These are phyloP conservation scores for Cantharis lateralis DNA, from an alignment of 2,888 invertebrate species.

Conservation along the genomic window DNA sequence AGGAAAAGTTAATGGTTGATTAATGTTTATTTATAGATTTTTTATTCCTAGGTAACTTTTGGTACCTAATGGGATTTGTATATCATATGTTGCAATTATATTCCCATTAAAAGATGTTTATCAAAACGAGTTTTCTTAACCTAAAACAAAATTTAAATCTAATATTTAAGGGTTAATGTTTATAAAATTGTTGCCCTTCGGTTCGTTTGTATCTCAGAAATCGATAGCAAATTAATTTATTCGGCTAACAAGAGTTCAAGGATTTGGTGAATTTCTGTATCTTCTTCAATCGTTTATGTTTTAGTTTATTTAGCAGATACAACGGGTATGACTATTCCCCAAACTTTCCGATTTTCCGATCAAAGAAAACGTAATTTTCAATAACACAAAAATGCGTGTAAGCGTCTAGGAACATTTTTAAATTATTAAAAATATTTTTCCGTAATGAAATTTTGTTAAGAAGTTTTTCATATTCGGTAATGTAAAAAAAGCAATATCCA, in stretches of 20 bases:
- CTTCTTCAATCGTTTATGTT: neutral
- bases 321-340: neutral
- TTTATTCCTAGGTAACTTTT: neutral
- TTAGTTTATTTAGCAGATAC: neutral
- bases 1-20: neutral
- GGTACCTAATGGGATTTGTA: neutral
- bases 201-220: neutral
- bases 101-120: slow-evolving; percentile 20
- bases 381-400: neutral
- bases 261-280: neutral
- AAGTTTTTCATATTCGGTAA: slow-evolving; percentile 14
- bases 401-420: neutral
- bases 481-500: slow-evolving; percentile 8
- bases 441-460: slow-evolving; percentile 8
- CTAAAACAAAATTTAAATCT: neutral
- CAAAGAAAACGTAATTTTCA: neutral
- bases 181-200: neutral
- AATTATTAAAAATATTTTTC: neutral
- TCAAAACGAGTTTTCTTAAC: neutral
- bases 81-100: slow-evolving; percentile 11
- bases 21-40: neutral
- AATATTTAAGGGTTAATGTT: neutral
- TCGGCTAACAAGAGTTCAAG: neutral
- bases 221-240: neutral
- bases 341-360: neutral